phyloP scores from a whole-genome alignment of 2,113 vertebrate genomes.

The Cynopterus brachyotis region DNA sequence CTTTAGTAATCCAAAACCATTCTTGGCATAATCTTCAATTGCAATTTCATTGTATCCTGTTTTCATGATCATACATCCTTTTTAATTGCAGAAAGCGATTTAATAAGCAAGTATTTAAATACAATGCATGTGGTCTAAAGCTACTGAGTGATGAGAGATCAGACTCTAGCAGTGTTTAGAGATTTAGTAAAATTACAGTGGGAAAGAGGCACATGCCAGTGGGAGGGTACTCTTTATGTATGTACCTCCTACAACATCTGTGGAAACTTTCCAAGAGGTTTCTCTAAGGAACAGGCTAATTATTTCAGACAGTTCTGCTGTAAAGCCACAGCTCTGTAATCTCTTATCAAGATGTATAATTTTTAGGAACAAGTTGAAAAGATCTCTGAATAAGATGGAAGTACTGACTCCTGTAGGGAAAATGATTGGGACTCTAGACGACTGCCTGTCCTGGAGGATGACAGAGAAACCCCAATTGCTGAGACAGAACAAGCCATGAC shows the following conservation, averaged over 20 bases:
- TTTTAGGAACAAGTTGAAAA: constrained; percentile 18
- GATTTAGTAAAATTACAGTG: neutral
- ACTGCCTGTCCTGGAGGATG: neutral
- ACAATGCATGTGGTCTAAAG: neutral
- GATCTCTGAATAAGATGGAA: neutral
- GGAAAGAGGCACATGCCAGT: neutral
- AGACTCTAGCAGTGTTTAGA: neutral
- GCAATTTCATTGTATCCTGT: neutral
- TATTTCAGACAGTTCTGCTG: neutral
- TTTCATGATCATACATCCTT: neutral
- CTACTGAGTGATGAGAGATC: neutral
- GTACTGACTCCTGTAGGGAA: neutral
- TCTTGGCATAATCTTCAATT: neutral
- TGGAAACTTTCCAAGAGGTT: neutral
- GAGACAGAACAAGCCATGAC: neutral
- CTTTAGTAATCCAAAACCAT: neutral
- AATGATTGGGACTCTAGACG: neutral
- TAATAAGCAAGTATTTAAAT: constrained; percentile 30
- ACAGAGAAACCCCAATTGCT: neutral
- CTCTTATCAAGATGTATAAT: neutral
- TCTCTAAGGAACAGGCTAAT: constrained; percentile 12
- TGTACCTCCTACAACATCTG: neutral
- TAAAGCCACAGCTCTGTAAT: neutral
- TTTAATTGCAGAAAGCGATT: neutral
- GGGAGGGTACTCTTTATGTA: neutral